These are phyloP conservation scores for Eulemur rufifrons DNA, from an alignment of 2,113 vertebrate species.

Conservation along the genomic window DNA sequence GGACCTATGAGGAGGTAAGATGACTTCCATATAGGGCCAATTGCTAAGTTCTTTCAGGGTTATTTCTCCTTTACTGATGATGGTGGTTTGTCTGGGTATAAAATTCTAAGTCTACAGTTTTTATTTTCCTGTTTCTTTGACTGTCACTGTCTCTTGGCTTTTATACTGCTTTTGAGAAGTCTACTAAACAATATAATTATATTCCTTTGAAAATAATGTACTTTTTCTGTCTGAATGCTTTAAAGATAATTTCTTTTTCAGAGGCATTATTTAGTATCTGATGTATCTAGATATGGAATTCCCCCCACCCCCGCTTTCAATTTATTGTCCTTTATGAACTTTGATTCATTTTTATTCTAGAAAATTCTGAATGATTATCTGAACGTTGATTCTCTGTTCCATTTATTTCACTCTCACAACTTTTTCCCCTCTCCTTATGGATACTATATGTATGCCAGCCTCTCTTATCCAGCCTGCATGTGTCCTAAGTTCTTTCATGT, in stretches of 20 bases:
- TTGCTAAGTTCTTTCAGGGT: neutral
- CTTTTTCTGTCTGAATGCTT: neutral
- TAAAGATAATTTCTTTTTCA: neutral
- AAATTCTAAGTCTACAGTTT: neutral
- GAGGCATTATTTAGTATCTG: neutral
- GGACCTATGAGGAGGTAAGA: neutral
- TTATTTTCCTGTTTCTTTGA: neutral
- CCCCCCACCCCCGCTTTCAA: neutral
- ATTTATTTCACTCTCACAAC: neutral
- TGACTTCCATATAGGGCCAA: neutral
- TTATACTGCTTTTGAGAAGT: neutral
- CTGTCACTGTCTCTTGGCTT: neutral
- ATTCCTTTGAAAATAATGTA: neutral
- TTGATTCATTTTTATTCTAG: neutral
- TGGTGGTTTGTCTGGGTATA: neutral
- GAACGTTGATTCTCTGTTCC: neutral
- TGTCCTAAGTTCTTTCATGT: neutral
- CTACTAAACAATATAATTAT: neutral
- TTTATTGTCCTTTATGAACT: neutral
- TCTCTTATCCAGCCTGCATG: neutral
- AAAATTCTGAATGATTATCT: neutral
- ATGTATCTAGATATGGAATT: neutral
- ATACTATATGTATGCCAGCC: neutral
- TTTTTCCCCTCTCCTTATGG: neutral
- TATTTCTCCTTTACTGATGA: neutral